These are phyloP conservation scores for Rallus limicola DNA, from an alignment of 2,113 vertebrate species.

Conservation along the genomic window DNA sequence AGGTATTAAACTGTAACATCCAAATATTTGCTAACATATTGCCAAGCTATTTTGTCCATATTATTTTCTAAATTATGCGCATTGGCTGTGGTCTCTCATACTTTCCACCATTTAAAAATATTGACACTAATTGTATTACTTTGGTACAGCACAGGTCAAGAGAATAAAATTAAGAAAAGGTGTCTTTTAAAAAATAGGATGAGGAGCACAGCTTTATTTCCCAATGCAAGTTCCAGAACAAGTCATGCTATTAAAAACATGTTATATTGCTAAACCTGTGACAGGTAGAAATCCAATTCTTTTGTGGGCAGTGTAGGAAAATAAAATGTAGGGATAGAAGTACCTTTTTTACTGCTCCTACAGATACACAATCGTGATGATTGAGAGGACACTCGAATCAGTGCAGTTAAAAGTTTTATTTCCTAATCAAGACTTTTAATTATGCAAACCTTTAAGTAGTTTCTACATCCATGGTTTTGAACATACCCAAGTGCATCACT, in stretches of 20 bases:
- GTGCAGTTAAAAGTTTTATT: not conserved
- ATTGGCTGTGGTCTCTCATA: not conserved
- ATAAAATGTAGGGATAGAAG: not conserved
- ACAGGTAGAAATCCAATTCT: not conserved
- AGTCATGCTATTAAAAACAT: not conserved
- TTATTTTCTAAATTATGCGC: constrained; percentile 27
- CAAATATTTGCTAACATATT: constrained; percentile 62
- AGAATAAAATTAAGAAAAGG: not conserved
- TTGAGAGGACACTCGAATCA: not conserved
- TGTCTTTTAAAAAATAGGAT: not conserved
- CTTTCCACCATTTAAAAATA: constrained; percentile 28
- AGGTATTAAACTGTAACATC: constrained; percentile 58
- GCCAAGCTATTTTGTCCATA: not conserved
- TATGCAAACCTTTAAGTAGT: not conserved
- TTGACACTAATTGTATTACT: constrained; percentile 7
- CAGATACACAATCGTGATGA: not conserved
- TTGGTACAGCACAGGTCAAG: not conserved
- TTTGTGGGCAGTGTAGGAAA: not conserved
- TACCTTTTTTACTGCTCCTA: not conserved
- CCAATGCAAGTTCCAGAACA: not conserved
- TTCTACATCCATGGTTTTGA: not conserved
- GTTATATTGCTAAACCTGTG: not conserved
- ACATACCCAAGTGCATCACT: not conserved
- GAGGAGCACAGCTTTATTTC: not conserved
- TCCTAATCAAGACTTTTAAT: not conserved